A percentile compares a stretch with the other conserved stretches of the same genome.
Conservation (phyloP, 2,797 vertebrate genomes). For the Triplophysa bombifrons region DNA sequence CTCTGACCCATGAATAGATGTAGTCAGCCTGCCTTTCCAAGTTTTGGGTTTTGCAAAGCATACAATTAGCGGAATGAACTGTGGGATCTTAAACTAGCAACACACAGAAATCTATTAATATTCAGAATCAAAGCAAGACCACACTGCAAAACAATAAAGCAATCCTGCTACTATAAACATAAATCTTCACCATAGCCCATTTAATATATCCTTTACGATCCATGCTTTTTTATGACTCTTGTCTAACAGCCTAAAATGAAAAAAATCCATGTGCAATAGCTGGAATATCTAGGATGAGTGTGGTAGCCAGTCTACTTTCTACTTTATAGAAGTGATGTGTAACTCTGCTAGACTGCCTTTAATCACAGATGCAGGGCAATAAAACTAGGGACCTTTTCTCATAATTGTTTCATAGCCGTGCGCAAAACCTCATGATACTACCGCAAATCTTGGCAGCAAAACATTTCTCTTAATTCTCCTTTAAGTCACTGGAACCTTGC, state of each 20-base stretch:
- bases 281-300: conserved; percentile 24
- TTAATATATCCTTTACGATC: conserved; percentile 62
- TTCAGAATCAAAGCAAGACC: conserved; percentile 61
- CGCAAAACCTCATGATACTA: conserved; percentile 46
- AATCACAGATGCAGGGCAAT: conserved; percentile 57
- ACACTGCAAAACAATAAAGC: conserved; percentile 62
- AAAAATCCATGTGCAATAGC: conserved; percentile 49
- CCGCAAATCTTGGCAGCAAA: conserved; percentile 46
- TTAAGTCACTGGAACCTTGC: conserved; percentile 50
- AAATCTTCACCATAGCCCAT: conserved; percentile 62
- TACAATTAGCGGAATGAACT: conserved; percentile 70
- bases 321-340: conserved; percentile 31
- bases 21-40: conserved; percentile 52
- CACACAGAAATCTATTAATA: conserved; percentile 65
- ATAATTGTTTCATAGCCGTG: conserved; percentile 63
- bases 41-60: conserved; percentile 60
- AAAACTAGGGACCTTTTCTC: conserved; percentile 63
- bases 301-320: conserved; percentile 6
- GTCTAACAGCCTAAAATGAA: conserved; percentile 63
- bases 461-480: conserved; percentile 42
- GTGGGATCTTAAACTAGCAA: conserved; percentile 58
- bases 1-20: neutral
- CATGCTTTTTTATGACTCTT: conserved; percentile 49
- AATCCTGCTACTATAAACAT: conserved; percentile 62
- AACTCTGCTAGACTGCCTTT: conserved; percentile 40